Base-by-base conservation (phyloP, 1,140 invertebrate genomes). In the Pseudomyrmex flavicornis region DNA sequence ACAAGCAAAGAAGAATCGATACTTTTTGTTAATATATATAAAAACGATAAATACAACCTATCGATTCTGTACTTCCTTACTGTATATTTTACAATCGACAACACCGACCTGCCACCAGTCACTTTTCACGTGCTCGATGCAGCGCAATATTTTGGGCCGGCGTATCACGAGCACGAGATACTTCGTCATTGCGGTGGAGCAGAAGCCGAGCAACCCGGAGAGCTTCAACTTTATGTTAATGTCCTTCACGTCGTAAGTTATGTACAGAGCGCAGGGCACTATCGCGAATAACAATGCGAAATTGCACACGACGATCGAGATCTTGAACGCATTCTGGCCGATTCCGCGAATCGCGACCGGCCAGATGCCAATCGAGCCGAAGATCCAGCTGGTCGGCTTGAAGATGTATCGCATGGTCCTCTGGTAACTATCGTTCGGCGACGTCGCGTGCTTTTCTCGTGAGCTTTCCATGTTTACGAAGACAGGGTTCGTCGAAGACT, bases 71-170 rank as follows among this genome's bases (percentile, higher is more conserved):
- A 58, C n/a, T n/a, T 4, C 13, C 69, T n/a, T 79, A 69, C 52
- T 4, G 8, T 26, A 79, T 79, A 35, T 35, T 35, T 35, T 35
- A 35, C 35, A 35, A 35, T 5, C 4, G 2, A 63, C 20, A 35
- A 56, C 20, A 50, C 79, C 7, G 17, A 86, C 70, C 70, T 82
- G 44, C 52, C 52, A 63, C 87, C 87, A 90, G 46, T 90, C 88
- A 22, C n/a, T 17, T 10, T 80, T 82, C 1, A 90, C 52, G 12
- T 87, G 87, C 17, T 86, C 75, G 46, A 90, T 58, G 59, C 88
- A 90, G 8, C 26, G 72, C 12, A 52, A 22, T 44, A 90, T 87
- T 13, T 74, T 68, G 15, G 77, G 20, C 20, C 62, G 48, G 22
- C 80, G 83, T 22, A 69, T 63, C 10, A 72, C 9, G 17, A 90